Evolutionary conservation across 2,888 invertebrate species (phyloP), one percentile per base, ranked within the genome.

Genomic region (Dicroscelio sp.): DNA sequence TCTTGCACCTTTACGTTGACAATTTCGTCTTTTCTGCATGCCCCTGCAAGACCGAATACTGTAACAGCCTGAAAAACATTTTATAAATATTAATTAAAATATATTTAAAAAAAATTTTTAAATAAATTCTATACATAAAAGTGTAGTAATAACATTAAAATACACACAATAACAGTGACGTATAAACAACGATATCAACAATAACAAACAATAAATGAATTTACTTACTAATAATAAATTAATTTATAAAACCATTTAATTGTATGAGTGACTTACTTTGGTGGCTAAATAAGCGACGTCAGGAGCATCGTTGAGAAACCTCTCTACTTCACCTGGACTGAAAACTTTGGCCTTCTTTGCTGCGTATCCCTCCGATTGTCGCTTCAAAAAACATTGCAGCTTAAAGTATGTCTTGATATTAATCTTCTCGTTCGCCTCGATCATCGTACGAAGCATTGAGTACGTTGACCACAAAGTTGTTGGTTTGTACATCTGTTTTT

Each of bases 311-410:
- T 71, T 35, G 17, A 90, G 35, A 71, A 90, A 90, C 35, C 27
- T 43, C 48, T 79, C 35, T 2, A 91, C 75, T 76, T 87, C 63
- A 17, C 73, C 35, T 31, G 92, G 25, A 3, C 69, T 14, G 30
- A 92, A 92, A 73, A 84, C 69, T 27, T 90, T 71, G 4, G 90
- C 58, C 85, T 90, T 80, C 30, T 84, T 78, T 20, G 85, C 60
- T 43, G 43, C 27, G 60, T 71, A 92, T n/a, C 78, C 90, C 1
- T 14, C 31, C 8, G 86, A 83, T 38, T 67, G 38, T 69, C 78
- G 48, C 82, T 88, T 83, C 38, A 88, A 48, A 52, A 75, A 86
- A 71, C 35, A 65, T 33, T 75, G 75, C 33, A 90, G 75, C 23
- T 92, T 86, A 27, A n/a, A 12, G 69, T 86, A 90, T 4, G 25